Conservation (phyloP, 1,140 invertebrate species). For the Leucophenga varia region DNA sequence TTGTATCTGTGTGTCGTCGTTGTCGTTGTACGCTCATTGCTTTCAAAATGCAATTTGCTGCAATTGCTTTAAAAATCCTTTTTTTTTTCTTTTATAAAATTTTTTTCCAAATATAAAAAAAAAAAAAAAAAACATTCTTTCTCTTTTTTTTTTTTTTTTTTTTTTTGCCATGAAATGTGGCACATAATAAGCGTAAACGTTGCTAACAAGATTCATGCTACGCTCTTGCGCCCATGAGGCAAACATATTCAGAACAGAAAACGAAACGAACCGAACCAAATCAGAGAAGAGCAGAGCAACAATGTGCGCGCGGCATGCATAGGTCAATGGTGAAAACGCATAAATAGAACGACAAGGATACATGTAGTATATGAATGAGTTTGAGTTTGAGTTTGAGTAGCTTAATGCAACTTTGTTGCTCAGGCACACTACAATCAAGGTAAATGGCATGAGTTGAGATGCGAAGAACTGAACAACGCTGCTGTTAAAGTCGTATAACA, state of each 20-base stretch:
- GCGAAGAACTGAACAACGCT: slow-evolving; percentile 1
- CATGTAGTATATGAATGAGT: slow-evolving; percentile 16
- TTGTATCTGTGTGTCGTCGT: no score
- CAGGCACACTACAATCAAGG: no score
- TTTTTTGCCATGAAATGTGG: slow-evolving; percentile 1
- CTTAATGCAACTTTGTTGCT: slow-evolving; percentile 53
- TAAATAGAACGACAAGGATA: slow-evolving; percentile 12
- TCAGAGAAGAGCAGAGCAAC: no score
- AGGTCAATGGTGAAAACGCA: no score
- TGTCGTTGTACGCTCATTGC: no score
- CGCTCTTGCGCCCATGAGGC: slow-evolving; percentile 46
- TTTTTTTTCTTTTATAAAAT: no score
- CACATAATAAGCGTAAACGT: slow-evolving; percentile 52
- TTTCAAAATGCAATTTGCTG: no score
- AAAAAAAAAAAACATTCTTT: slow-evolving; percentile 49
- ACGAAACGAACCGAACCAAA: no score
- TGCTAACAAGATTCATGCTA: slow-evolving; percentile 52
- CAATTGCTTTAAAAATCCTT: no score
- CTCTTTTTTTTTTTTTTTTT: neutral
- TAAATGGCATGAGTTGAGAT: slow-evolving; percentile 14
- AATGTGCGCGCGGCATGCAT: no score
- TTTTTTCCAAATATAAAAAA: slow-evolving; percentile 11
- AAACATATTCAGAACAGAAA: no score
- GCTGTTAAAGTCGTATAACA: slow-evolving; percentile 40
- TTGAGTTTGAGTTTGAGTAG: slow-evolving; percentile 9